Evolutionary conservation across 2,888 invertebrate genomes (phyloP), one percentile per base, ranked within the genome.

Genomic region (Sphaerophoria rueppellii): DNA sequence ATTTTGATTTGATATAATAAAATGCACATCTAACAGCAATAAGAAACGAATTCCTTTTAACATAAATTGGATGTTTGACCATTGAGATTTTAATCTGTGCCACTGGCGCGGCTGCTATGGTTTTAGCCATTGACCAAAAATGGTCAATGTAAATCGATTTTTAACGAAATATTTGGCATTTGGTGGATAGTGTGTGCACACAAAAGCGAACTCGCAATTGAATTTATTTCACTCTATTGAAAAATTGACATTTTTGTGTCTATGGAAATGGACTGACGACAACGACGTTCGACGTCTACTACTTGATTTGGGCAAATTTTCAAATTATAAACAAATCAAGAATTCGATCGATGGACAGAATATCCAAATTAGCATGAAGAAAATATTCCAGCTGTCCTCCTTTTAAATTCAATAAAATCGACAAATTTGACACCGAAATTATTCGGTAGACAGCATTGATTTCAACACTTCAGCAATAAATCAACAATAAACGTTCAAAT

Each of bases 141-240:
- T 73, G 82, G 77, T 50, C 78, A 82, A 78, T 78, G 82, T 82
- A 82, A 82, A 82, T 82, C 82, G 69, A 69, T 82, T 73, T 69
- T 73, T 77, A 82, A 63, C 77, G 82, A 78, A 82, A 73, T 82
- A 82, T 82, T 82, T 73, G 77, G 82, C 82, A 63, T 82, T 78
- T 82, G 73, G 63, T 82, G 73, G 63, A 82, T 73, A 73, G 77
- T 73, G 73, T 72, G 73, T 72, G 82, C 72, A 60, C 61, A 50
- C 48, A 14, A 43, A 12, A 32, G 75, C 58, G 16, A 1, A 67
- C 55, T 48, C 52, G n/a, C 40, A 54, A 52, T 40, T 61, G 34
- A 32, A 61, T 73, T 40, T 54, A 54, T 16, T 52, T 60, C 61
- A 73, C 74, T 79, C 54, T 60, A 61, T 74, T 40, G 4, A 16